Percentiles rank a stretch among this genome's conserved stretches.
phyloP scores from a whole-genome alignment of 2,888 invertebrate genomes.

The Euplexia lucipara region DNA sequence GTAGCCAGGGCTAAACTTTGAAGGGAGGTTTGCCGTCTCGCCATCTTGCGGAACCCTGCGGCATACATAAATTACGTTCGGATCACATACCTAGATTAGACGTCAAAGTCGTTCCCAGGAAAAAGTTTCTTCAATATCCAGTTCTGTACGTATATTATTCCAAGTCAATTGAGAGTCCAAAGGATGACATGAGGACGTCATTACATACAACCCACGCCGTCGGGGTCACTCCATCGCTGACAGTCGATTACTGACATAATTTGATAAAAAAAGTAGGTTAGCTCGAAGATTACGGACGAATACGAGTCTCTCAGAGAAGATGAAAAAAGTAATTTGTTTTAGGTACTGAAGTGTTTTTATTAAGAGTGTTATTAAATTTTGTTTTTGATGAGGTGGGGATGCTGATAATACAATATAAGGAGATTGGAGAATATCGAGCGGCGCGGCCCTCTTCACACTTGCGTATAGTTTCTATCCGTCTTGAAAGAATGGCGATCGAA shows the following conservation, averaged over 20 bases:
- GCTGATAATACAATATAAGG: background rate
- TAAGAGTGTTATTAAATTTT: conserved; percentile 7
- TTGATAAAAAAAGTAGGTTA: conserved; percentile 57
- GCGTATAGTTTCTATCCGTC: background rate
- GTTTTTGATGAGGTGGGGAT: conserved; percentile 19
- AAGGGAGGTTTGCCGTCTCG: conserved; percentile 7
- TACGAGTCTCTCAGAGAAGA: conserved; percentile 47
- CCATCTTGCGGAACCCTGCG: conserved; percentile 26
- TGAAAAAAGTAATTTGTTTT: conserved; percentile 50
- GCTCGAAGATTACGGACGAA: conserved; percentile 40
- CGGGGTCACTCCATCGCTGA: conserved; percentile 52
- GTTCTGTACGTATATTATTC: conserved; percentile 33
- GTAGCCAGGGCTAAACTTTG: conserved; percentile 26
- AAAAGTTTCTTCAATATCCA: conserved; percentile 38
- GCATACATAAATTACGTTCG: conserved; percentile 36
- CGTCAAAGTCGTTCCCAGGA: conserved; percentile 25
- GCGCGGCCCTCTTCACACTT: too few relatives aligned
- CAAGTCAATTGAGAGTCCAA: conserved; percentile 52
- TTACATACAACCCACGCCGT: conserved; percentile 50
- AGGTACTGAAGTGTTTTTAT: conserved; percentile 29
- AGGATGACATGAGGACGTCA: conserved; percentile 54
- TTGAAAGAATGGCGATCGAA: background rate
- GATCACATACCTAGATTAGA: conserved; percentile 36
- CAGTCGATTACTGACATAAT: conserved; percentile 61
- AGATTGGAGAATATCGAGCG: background rate